phyloP scores from a whole-genome alignment of 1,140 invertebrate species.

The Zaprionus ornatus region DNA sequence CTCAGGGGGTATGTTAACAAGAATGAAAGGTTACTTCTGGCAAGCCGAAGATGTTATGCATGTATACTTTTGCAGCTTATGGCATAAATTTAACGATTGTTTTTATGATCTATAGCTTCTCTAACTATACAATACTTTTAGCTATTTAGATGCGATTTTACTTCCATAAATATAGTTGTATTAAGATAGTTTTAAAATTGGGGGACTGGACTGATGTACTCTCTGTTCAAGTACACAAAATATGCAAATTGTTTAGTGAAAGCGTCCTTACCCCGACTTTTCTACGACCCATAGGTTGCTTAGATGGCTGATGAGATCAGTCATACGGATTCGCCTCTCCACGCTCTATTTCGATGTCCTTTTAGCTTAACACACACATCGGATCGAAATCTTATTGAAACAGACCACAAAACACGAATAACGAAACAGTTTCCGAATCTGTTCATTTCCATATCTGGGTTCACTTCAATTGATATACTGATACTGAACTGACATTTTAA shows the following conservation, averaged over 20 bases:
- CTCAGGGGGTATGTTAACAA: conserved; percentile 19
- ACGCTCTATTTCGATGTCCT: conserved; percentile 37
- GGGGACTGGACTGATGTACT: background rate
- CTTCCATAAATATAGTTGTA: too few relatives aligned
- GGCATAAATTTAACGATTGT: too few relatives aligned
- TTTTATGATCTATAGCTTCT: too few relatives aligned
- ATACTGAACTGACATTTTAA: conserved; percentile 63
- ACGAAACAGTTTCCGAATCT: conserved; percentile 18
- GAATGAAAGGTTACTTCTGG: background rate
- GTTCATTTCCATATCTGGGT: background rate
- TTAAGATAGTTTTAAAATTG: too few relatives aligned
- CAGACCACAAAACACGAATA: background rate
- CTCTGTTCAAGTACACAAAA: too few relatives aligned
- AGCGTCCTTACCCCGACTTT: background rate
- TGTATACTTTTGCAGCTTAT: too few relatives aligned
- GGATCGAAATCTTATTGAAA: conserved; percentile 60
- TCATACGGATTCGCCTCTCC: conserved; percentile 20
- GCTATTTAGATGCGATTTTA: too few relatives aligned
- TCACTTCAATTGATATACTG: background rate
- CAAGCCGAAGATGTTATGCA: background rate
- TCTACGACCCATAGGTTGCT: background rate
- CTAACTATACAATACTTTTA: too few relatives aligned
- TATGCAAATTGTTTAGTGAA: too few relatives aligned
- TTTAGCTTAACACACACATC: conserved; percentile 35
- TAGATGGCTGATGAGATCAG: conserved; percentile 28